A percentile compares a stretch with the other conserved stretches of the same genome.
These are phyloP conservation scores for Ellobium chinense DNA, from an alignment of 2,888 invertebrate genomes.

Conservation along the genomic window DNA sequence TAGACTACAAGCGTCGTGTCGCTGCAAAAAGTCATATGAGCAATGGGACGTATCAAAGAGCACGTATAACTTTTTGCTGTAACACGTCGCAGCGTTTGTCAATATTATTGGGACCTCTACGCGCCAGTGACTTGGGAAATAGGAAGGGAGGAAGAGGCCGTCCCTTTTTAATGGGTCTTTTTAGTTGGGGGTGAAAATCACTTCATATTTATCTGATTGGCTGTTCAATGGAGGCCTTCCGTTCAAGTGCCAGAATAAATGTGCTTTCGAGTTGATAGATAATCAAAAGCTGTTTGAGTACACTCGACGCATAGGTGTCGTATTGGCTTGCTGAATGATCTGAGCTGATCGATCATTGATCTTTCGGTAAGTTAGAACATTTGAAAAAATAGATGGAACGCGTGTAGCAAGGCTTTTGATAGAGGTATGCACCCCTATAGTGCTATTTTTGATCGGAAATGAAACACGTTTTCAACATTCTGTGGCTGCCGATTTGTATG, in stretches of 20 bases:
- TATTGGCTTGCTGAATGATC: background rate
- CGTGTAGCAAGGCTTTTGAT: too few species aligned
- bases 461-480: too few species aligned
- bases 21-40: too few species aligned
- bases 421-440: too few species aligned
- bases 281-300: constrained; percentile 6
- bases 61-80: too few species aligned
- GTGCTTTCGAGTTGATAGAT: background rate
- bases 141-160: background rate
- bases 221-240: background rate
- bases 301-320: background rate
- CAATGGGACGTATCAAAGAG: too few species aligned
- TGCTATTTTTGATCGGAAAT: too few species aligned
- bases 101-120: constrained; percentile 1
- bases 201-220: constrained; percentile 1
- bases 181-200: background rate
- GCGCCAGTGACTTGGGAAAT: background rate
- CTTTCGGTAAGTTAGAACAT: background rate
- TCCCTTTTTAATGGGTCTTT: background rate
- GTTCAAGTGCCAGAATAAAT: background rate
- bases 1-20: too few species aligned
- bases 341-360: background rate
- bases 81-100: background rate
- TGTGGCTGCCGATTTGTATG: too few species aligned
- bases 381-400: too few species aligned